These are phyloP conservation scores for Eurytoma californica DNA, from an alignment of 2,888 invertebrate species.

Conservation along the genomic window DNA sequence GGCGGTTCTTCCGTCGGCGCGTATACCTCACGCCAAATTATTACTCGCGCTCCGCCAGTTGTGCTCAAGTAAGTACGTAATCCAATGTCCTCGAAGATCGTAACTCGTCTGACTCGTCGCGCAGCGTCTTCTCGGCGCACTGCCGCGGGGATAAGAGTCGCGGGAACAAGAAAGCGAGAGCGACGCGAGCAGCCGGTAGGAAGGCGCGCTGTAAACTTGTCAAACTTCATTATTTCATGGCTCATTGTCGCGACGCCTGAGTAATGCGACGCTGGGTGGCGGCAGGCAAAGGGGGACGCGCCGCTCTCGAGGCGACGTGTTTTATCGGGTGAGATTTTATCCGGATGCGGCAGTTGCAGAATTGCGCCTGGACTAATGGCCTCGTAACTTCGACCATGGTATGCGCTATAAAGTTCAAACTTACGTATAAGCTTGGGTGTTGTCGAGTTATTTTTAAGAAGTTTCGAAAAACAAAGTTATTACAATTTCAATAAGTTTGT, in stretches of 20 bases:
- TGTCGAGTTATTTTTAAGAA: too few relatives aligned
- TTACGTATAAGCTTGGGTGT: too few relatives aligned
- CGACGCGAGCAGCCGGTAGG: slow-evolving; percentile 1
- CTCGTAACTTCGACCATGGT: neutral
- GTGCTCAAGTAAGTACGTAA: slow-evolving; percentile 53
- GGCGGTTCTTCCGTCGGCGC: slow-evolving; percentile 9
- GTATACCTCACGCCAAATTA: slow-evolving; percentile 49
- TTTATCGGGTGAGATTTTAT: slow-evolving; percentile 27
- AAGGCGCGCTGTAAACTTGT: slow-evolving; percentile 41
- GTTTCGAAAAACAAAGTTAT: too few relatives aligned
- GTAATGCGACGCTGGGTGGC: slow-evolving; percentile 17
- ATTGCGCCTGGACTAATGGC: too few relatives aligned
- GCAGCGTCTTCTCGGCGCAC: slow-evolving; percentile 1
- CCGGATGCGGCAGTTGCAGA: too few relatives aligned
- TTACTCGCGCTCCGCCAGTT: slow-evolving; percentile 43
- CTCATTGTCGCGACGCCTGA: slow-evolving; percentile 36
- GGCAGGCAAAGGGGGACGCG: neutral
- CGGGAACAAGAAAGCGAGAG: neutral
- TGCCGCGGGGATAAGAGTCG: neutral
- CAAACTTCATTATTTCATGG: slow-evolving; percentile 50
- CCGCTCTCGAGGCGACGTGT: neutral
- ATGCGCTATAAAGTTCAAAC: neutral
- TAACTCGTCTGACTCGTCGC: slow-evolving; percentile 49
- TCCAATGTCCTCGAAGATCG: slow-evolving; percentile 52
- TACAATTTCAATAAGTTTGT: too few relatives aligned